A percentile compares a stretch with the other conserved stretches of the same genome.
Evolutionary conservation across 2,888 invertebrate species (phyloP).

Genomic region (Cordylochernes scorpioides): DNA sequence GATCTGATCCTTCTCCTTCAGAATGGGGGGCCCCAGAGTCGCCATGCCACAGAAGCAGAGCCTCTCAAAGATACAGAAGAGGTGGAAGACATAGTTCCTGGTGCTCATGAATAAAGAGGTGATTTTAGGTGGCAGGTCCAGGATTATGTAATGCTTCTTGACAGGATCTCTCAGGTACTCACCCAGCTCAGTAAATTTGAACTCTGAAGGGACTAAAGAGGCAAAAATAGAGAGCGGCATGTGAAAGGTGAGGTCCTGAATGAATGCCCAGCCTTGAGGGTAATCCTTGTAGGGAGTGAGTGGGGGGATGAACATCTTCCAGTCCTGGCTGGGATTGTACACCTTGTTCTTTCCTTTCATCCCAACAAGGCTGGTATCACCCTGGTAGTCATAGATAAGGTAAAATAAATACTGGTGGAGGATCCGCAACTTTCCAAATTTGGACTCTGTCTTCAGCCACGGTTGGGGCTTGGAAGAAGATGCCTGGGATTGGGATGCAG

Average conservation of each 20-base stretch:
- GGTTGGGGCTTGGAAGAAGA: no score
- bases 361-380: slow-evolving; percentile 16
- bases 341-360: no score
- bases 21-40: slow-evolving; percentile 35
- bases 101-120: slow-evolving; percentile 28
- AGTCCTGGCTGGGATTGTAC: slow-evolving; percentile 25
- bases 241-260: slow-evolving; percentile 38
- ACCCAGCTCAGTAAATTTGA: slow-evolving; percentile 29
- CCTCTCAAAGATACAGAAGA: slow-evolving; percentile 30
- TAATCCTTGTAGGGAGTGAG: slow-evolving; percentile 28
- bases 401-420: slow-evolving; percentile 42
- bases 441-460: no score
- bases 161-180: slow-evolving; percentile 37
- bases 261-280: slow-evolving; percentile 35
- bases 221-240: slow-evolving; percentile 42
- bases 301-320: slow-evolving; percentile 45
- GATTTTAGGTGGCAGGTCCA: slow-evolving; percentile 29
- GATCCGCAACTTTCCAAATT: no score
- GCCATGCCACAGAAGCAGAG: slow-evolving; percentile 34
- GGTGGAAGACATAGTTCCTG: slow-evolving; percentile 32
- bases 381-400: slow-evolving; percentile 32
- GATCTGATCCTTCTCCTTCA: slow-evolving; percentile 39
- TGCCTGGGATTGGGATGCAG: no score
- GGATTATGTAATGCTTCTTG: slow-evolving; percentile 34
- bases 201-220: slow-evolving; percentile 34